A percentile compares a stretch with the other conserved stretches of the same genome.
These are phyloP conservation scores for Cosmia trapezina DNA, from an alignment of 2,888 invertebrate species.

Conservation along the genomic window DNA sequence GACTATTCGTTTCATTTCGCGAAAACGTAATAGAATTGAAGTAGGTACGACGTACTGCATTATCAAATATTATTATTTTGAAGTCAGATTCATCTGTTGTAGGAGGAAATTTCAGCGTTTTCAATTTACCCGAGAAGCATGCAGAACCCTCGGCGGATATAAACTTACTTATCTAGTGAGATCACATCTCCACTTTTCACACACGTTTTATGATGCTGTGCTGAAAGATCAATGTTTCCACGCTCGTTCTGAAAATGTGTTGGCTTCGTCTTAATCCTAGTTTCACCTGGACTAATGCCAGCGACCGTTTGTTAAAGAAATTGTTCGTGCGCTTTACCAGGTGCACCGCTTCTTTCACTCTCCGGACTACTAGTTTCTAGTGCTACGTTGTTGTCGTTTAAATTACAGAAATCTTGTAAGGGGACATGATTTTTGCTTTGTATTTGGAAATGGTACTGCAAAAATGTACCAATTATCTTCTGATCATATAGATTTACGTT, in stretches of 20 bases:
- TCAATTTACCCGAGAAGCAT: slow-evolving; percentile 68
- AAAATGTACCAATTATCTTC: neutral
- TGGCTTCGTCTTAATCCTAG: slow-evolving; percentile 38
- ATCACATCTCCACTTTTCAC: slow-evolving; percentile 65
- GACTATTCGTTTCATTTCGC: slow-evolving; percentile 44
- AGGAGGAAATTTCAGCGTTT: slow-evolving; percentile 63
- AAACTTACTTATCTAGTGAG: slow-evolving; percentile 68
- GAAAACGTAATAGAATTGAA: slow-evolving; percentile 41
- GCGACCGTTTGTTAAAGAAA: slow-evolving; percentile 42
- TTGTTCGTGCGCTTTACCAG: slow-evolving; percentile 42
- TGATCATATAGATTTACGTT: too few species aligned
- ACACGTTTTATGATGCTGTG: slow-evolving; percentile 61
- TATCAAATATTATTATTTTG: slow-evolving; percentile 47
- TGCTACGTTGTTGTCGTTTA: slow-evolving; percentile 11
- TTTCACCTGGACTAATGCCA: slow-evolving; percentile 50
- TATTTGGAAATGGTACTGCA: neutral
- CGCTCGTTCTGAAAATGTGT: slow-evolving; percentile 38
- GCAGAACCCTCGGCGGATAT: slow-evolving; percentile 67
- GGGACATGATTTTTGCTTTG: neutral
- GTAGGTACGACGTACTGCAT: slow-evolving; percentile 33
- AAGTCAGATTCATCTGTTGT: slow-evolving; percentile 36
- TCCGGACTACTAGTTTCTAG: slow-evolving; percentile 1
- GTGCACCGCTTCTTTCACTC: slow-evolving; percentile 34
- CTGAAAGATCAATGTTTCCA: slow-evolving; percentile 52
- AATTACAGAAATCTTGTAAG: neutral